A percentile compares a stretch with the other conserved stretches of the same genome.
Evolutionary conservation across 2,888 invertebrate species (phyloP).

Genomic region (Schizotus pectinicornis): DNA sequence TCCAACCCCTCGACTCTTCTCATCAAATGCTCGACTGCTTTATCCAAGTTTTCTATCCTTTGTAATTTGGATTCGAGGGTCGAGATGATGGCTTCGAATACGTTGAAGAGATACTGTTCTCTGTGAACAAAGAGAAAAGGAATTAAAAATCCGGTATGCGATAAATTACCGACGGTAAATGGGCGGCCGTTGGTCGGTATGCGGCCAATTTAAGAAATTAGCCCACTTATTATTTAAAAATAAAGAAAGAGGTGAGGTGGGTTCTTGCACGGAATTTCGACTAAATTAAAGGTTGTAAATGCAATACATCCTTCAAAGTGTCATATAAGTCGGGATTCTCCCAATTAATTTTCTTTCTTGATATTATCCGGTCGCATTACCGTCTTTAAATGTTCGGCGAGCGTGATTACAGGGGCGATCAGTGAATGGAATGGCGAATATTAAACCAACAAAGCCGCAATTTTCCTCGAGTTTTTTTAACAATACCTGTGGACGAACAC

Average conservation of each 20-base stretch:
- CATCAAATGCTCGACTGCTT: slow-evolving; percentile 87
- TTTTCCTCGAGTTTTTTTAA: too few species aligned
- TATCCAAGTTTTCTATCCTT: slow-evolving; percentile 85
- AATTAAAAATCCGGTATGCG: background rate
- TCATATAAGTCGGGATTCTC: background rate
- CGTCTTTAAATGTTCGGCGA: too few species aligned
- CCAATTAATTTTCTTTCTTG: slow-evolving; percentile 1
- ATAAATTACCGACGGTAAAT: background rate
- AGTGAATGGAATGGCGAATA: too few species aligned
- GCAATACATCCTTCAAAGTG: background rate
- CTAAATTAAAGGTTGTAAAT: background rate
- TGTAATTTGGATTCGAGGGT: slow-evolving; percentile 87
- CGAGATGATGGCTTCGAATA: slow-evolving; percentile 89
- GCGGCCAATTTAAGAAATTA: too few species aligned
- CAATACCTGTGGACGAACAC: too few species aligned
- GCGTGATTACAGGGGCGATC: background rate
- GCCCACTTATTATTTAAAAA: background rate
- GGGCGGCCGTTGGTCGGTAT: too few species aligned
- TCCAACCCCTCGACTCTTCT: slow-evolving; percentile 83
- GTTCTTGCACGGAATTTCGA: background rate
- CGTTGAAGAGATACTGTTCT: slow-evolving; percentile 86
- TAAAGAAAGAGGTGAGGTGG: background rate
- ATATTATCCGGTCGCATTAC: background rate
- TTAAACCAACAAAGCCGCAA: too few species aligned
- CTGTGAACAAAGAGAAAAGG: slow-evolving; percentile 65